A percentile compares a stretch with the other conserved stretches of the same genome.
Conservation (phyloP, 2,888 invertebrate species). For the Parnassius smintheus region DNA sequence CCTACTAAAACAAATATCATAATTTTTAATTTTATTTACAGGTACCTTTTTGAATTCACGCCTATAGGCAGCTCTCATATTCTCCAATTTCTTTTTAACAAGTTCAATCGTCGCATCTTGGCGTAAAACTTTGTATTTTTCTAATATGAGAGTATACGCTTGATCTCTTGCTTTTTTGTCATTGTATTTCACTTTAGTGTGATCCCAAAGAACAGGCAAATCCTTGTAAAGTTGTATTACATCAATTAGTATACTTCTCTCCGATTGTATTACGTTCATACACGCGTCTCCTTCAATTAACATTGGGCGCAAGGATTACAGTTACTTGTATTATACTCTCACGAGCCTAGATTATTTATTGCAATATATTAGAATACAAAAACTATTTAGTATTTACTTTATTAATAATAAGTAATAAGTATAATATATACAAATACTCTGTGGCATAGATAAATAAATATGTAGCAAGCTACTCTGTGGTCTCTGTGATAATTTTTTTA, state of each 20-base stretch:
- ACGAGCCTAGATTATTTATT: too few species aligned
- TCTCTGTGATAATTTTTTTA: too few species aligned
- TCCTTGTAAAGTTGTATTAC: conserved; percentile 14
- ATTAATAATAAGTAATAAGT: too few species aligned
- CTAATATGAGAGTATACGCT: conserved; percentile 26
- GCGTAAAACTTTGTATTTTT: conserved; percentile 24
- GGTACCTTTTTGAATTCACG: conserved; percentile 4
- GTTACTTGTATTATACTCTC: too few species aligned
- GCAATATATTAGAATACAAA: too few species aligned
- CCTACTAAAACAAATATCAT: background rate
- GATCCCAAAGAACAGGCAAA: conserved; percentile 16
- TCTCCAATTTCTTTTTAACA: conserved; percentile 6
- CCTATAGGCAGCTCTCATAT: conserved; percentile 8
- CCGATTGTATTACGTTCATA: conserved; percentile 14
- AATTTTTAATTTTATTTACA: background rate
- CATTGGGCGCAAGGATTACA: too few species aligned
- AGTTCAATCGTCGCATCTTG: conserved; percentile 6
- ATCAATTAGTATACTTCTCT: conserved; percentile 10
- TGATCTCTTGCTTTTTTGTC: conserved; percentile 27
- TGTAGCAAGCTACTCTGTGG: too few species aligned
- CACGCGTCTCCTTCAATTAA: too few species aligned
- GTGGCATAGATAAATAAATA: too few species aligned
- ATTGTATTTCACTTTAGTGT: conserved; percentile 17
- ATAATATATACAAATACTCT: too few species aligned
- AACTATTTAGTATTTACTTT: too few species aligned